Percentiles rank a stretch among this genome's conserved stretches.
Conservation (phyloP, 1,140 invertebrate genomes). For the Calliphora vicina region DNA sequence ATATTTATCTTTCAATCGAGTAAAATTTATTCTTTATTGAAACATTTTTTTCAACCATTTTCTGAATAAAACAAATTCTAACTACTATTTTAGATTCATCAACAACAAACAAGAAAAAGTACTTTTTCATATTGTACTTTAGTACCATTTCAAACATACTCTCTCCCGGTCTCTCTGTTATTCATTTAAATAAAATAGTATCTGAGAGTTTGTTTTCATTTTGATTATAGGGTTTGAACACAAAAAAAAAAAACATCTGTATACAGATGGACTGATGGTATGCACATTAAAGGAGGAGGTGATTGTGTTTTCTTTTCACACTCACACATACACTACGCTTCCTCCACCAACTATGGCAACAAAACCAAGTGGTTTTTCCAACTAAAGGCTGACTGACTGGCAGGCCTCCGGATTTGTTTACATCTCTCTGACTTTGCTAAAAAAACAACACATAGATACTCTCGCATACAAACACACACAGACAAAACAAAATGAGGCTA, state of each 20-base stretch:
- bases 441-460: background rate
- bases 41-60: too few species aligned
- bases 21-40: too few species aligned
- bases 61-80: too few species aligned
- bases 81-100: too few species aligned
- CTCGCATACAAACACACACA: background rate
- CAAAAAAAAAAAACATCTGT: background rate
- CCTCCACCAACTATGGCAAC: background rate
- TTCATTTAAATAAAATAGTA: too few species aligned
- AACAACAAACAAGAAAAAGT: too few species aligned
- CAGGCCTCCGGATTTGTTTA: background rate
- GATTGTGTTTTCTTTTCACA: background rate
- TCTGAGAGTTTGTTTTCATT: too few species aligned
- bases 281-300: background rate
- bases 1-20: too few species aligned
- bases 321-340: background rate
- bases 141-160: background rate
- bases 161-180: background rate
- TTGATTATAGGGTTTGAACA: background rate
- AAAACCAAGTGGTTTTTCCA: slow-evolving; percentile 9
- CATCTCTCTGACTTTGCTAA: background rate
- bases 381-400: background rate
- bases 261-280: background rate
- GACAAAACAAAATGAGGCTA: slow-evolving; percentile 12
- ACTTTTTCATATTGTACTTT: too few species aligned